Percentiles rank a stretch among this genome's conserved stretches.
These are phyloP conservation scores for Apocheima hispidaria DNA, from an alignment of 2,888 invertebrate genomes.

Conservation along the genomic window DNA sequence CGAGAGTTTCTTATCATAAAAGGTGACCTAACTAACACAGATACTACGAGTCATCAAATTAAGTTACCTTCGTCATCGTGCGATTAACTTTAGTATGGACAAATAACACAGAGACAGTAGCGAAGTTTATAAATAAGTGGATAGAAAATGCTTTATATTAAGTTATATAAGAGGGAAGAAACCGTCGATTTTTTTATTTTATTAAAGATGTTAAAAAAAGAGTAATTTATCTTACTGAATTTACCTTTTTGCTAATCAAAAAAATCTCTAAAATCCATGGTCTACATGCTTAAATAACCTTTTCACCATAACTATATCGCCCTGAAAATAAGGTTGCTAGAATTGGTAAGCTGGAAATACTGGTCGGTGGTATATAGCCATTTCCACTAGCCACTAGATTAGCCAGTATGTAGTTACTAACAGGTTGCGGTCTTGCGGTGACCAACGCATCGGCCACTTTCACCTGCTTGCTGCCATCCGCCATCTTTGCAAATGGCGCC, in stretches of 20 bases:
- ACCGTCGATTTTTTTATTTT: no score
- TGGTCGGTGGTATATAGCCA: not conserved
- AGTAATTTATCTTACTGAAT: no score
- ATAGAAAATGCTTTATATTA: no score
- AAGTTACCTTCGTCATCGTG: not conserved
- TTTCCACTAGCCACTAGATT: not conserved
- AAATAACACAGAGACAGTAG: no score
- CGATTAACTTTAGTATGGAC: not conserved
- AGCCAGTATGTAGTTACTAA: constrained; percentile 31
- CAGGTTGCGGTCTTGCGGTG: constrained; percentile 64
- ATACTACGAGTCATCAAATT: not conserved
- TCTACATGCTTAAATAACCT: no score
- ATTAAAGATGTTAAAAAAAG: no score
- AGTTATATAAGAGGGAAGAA: no score
- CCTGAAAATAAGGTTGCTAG: no score
- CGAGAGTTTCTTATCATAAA: not conserved
- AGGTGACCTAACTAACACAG: not conserved
- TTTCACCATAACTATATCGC: no score
- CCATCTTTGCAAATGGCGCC: constrained; percentile 67
- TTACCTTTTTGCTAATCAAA: no score
- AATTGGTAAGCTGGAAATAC: not conserved
- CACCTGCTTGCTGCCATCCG: constrained; percentile 63
- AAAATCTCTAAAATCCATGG: no score
- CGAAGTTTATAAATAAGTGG: no score
- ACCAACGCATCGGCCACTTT: constrained; percentile 74